phyloP scores from a whole-genome alignment of 2,113 vertebrate species.

The Dromas ardeola region DNA sequence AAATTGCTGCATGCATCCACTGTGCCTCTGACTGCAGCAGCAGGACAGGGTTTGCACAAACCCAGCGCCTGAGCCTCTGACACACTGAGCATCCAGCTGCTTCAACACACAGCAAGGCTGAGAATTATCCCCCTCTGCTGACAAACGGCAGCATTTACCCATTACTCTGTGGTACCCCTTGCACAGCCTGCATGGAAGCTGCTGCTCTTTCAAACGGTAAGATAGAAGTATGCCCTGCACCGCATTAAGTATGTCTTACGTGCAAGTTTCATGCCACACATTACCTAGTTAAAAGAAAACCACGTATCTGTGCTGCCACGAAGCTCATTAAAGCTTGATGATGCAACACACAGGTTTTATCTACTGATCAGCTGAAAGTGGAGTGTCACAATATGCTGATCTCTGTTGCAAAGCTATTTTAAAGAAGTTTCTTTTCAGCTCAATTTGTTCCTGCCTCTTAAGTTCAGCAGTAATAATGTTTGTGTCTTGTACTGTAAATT shows the following conservation, averaged over 20 bases:
- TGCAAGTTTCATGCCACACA: background rate
- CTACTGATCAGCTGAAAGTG: background rate
- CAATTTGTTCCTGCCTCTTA: background rate
- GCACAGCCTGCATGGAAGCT: background rate
- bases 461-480: background rate
- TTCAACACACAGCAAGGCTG: background rate
- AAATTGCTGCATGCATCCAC: background rate
- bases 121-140: background rate
- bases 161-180: background rate
- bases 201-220: background rate
- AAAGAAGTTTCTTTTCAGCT: background rate
- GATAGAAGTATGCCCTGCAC: background rate
- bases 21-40: background rate
- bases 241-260: rapidly evolving
- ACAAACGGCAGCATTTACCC: background rate
- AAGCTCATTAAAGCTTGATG: background rate
- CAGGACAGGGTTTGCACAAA: background rate
- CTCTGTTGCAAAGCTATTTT: background rate
- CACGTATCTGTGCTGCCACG: background rate
- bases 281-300: background rate
- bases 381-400: background rate
- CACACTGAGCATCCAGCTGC: background rate
- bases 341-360: background rate
- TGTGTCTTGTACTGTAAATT: background rate
- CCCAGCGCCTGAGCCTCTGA: background rate